phyloP scores from a whole-genome alignment of 2,888 invertebrate species.

The Polydrusus pterygomalis region DNA sequence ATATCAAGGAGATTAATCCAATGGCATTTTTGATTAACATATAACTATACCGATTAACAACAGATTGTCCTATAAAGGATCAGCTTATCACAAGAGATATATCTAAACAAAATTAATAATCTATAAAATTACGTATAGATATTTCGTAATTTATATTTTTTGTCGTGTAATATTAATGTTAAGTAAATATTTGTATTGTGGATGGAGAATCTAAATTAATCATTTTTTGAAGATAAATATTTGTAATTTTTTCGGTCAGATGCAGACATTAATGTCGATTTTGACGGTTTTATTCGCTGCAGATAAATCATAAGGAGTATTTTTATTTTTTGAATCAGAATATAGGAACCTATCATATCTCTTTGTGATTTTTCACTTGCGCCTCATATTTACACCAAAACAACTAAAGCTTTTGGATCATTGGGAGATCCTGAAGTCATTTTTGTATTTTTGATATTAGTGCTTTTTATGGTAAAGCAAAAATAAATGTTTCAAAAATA shows the following conservation, averaged over 20 bases:
- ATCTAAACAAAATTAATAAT: conserved; percentile 32
- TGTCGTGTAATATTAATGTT: conserved; percentile 22
- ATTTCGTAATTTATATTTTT: conserved; percentile 37
- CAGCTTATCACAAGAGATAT: conserved; percentile 33
- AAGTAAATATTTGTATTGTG: conserved; percentile 18
- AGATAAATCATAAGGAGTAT: not conserved
- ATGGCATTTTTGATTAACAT: conserved; percentile 16
- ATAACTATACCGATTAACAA: conserved; percentile 35
- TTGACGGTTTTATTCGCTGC: not conserved
- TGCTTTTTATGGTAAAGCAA: too few relatives aligned
- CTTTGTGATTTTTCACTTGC: too few relatives aligned
- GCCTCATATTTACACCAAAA: too few relatives aligned
- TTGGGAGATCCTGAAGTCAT: too few relatives aligned
- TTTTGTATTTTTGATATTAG: too few relatives aligned
- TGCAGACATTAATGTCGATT: conserved; percentile 9
- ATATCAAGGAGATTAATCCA: not conserved
- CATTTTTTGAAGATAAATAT: conserved; percentile 24
- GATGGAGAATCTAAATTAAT: conserved; percentile 12
- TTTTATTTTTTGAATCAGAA: not conserved
- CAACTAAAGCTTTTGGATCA: too few relatives aligned
- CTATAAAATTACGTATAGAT: conserved; percentile 29
- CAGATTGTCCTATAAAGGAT: conserved; percentile 43
- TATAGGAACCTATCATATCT: too few relatives aligned
- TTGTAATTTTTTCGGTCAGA: conserved; percentile 23
- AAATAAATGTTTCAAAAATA: too few relatives aligned